These are phyloP conservation scores for Trachythela sp. DNA, from an alignment of 64 coral and sea anemone species.

Conservation along the genomic window DNA sequence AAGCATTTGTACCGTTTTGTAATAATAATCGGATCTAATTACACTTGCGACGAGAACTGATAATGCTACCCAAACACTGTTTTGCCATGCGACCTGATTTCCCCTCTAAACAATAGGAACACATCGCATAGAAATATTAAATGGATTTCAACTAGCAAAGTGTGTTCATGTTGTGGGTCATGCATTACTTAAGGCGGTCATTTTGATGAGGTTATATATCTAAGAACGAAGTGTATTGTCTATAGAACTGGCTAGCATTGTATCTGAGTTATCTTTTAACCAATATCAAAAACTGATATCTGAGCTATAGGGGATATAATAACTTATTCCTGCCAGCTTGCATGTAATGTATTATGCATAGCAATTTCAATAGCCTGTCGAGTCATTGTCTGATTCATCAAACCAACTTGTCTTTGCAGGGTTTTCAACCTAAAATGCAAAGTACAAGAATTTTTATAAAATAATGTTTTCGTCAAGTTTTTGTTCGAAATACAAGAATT, in stretches of 20 bases:
- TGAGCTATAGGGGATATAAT: not conserved
- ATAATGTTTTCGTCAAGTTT: not conserved
- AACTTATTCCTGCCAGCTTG: not conserved
- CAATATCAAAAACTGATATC: conserved; percentile 4
- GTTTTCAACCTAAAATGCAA: not conserved
- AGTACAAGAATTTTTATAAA: not conserved
- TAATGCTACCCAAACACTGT: not conserved
- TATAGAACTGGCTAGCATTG: not conserved
- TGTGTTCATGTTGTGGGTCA: too few species aligned
- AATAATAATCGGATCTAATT: not conserved
- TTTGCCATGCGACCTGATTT: not conserved
- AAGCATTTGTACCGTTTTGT: not conserved
- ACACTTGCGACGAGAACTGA: not conserved
- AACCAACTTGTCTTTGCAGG: not conserved
- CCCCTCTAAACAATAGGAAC: not conserved
- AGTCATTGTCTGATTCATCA: not conserved
- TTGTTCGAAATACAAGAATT: not conserved
- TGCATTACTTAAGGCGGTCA: too few species aligned
- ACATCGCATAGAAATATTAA: not conserved
- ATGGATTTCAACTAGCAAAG: not conserved
- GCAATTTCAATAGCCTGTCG: not conserved
- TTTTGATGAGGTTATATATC: too few species aligned
- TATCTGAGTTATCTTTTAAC: not conserved
- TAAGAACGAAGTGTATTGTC: too few species aligned
- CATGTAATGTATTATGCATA: not conserved